Evolutionary conservation across 2,113 vertebrate species (phyloP).

Genomic region (Bos javanicus): DNA sequence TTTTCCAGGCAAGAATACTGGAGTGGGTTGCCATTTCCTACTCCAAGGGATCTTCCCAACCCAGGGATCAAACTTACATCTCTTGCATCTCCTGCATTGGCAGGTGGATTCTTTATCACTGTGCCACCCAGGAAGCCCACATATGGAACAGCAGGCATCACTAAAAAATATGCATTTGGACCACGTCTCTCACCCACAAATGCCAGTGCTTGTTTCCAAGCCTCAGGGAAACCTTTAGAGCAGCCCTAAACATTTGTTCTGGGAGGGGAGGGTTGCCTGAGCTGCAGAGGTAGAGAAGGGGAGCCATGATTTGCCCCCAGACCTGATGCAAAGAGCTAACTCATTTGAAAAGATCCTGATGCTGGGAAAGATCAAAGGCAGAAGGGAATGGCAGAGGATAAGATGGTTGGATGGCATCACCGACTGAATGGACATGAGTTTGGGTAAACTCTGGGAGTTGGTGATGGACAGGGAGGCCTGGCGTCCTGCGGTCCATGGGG

Average conservation of each 20-base stretch:
- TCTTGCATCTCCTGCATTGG: neutral
- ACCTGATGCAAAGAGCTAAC: neutral
- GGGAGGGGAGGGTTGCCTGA: neutral
- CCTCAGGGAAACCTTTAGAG: neutral
- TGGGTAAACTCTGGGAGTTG: neutral
- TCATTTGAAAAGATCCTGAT: neutral
- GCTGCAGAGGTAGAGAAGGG: neutral
- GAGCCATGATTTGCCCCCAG: neutral
- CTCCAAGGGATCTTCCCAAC: neutral
- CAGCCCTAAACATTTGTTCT: neutral
- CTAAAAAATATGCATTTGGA: neutral
- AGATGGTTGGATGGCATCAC: neutral
- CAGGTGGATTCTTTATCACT: neutral
- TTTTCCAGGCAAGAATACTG: neutral
- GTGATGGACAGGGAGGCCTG: neutral
- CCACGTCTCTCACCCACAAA: neutral
- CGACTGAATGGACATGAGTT: neutral
- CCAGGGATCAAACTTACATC: rapidly evolving
- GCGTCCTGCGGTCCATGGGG: rapidly evolving
- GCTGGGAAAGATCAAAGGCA: neutral
- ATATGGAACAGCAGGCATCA: neutral
- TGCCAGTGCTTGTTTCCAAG: neutral
- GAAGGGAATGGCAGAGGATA: neutral
- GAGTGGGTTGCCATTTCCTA: neutral
- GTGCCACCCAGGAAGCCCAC: neutral